Evolutionary conservation across 1,140 invertebrate genomes (phyloP).

Genomic region (Pentalonia nigronervosa): DNA sequence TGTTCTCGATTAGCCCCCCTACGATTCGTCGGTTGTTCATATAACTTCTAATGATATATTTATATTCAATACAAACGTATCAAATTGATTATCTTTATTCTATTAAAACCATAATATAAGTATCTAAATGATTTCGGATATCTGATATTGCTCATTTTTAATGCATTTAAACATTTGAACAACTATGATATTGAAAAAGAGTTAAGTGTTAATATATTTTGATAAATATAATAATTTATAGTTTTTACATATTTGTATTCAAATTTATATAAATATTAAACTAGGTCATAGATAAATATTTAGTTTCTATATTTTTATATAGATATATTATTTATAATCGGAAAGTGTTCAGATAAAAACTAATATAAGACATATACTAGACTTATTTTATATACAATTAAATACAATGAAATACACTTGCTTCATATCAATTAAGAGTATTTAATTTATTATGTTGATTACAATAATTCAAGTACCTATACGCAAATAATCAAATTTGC

Average conservation of each 20-base stretch:
- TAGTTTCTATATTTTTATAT: not conserved
- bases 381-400: not conserved
- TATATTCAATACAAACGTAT: constrained; percentile 5
- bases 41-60: not conserved
- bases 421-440: not conserved
- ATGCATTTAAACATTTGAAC: not conserved
- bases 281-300: not conserved
- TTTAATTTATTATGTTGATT: not conserved
- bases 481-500: not conserved
- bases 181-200: not conserved
- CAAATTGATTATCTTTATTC: not conserved
- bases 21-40: not conserved
- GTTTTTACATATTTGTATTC: not conserved
- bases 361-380: not conserved
- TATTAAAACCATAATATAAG: not conserved
- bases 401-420: not conserved
- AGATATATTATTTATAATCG: not conserved
- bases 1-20: constrained; percentile 30
- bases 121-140: not conserved
- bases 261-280: not conserved
- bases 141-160: not conserved
- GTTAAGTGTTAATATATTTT: not conserved
- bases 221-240: not conserved
- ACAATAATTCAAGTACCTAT: not conserved
- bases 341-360: not conserved